Evolutionary conservation across 1,140 invertebrate genomes (phyloP).

Genomic region (Drosophila santomea): DNA sequence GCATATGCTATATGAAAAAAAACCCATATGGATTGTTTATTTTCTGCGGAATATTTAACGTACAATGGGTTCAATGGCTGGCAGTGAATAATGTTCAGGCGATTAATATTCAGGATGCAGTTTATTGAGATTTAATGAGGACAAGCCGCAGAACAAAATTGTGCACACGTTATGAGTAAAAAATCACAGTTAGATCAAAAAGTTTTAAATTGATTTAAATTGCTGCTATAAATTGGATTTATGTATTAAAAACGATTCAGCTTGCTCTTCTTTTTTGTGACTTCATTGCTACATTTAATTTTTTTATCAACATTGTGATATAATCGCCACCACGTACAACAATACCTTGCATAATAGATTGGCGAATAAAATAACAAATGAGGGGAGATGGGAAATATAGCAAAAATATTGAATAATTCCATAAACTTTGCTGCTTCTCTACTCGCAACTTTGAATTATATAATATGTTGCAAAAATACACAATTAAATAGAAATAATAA

Average conservation of each 20-base stretch:
- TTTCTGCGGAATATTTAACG: constrained; percentile 7
- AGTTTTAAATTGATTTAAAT: constrained; percentile 2
- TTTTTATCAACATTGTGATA: constrained; percentile 19
- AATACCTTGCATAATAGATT: constrained; percentile 38
- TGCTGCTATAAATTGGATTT: background rate
- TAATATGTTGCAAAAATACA: constrained; percentile 18
- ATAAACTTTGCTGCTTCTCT: constrained; percentile 30
- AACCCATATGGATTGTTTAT: constrained; percentile 19
- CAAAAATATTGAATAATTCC: constrained; percentile 39
- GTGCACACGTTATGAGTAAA: background rate
- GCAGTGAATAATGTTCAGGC: background rate
- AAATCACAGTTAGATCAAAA: background rate
- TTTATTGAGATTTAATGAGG: constrained; percentile 16
- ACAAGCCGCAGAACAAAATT: constrained; percentile 1
- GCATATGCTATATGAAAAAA: background rate
- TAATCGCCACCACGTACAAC: constrained; percentile 19
- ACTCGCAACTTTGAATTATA: constrained; percentile 21
- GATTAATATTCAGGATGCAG: constrained; percentile 16
- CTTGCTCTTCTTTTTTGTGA: constrained; percentile 1
- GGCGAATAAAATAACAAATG: constrained; percentile 21
- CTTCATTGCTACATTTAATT: constrained; percentile 9
- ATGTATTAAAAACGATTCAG: constrained; percentile 1
- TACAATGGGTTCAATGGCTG: constrained; percentile 17
- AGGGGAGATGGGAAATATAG: constrained; percentile 7
- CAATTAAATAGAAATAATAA: constrained; percentile 15